Evolutionary conservation across 2,113 vertebrate genomes (phyloP), one percentile per base, ranked within the genome.

Genomic region (Sylvietta virens): DNA sequence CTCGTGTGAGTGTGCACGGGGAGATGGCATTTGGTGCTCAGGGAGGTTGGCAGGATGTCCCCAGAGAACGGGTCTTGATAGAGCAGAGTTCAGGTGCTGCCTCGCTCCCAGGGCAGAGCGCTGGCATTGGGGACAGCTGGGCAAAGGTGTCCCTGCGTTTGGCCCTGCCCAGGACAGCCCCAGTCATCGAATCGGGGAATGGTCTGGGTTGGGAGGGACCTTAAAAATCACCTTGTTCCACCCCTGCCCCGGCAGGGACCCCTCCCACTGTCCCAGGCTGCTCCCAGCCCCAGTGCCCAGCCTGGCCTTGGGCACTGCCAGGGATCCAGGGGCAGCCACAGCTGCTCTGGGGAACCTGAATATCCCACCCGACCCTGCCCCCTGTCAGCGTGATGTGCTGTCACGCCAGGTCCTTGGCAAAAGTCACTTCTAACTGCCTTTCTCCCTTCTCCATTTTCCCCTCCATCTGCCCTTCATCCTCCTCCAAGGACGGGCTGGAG

Each of bases 1-100:
- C 9, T 31, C 1, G 3, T 4, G 28, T 9, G 11, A 2, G 33
- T 27, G 39, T 5, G 70, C n/a, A 4, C 4, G 1, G 39, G 56
- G 37, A 33, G 15, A 3, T 35, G 33, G 13, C 27, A 6, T 11
- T 26, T 10, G 28, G 30, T 8, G 64, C 77, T n/a, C 51, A 7
- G 44, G 27, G 39, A 26, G 8, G 20, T 1, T 31, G 33, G 28
- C 28, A 31, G 7, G 27, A 12, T 18, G 83, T 48, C 33, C 47
- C 51, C 66, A 62, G 47, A 39, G 31, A n/a, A 3, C 26, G 35
- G 19, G 5, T 9, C 6, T 23, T 19, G 33, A 30, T 4, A n/a
- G 28, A 27, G 26, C 35, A 79, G 45, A 37, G 35, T 5, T 40
- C 66, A 13, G 45, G 9, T n/a, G 33, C 27, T 69, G 45, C 23